Evolutionary conservation across 2,797 vertebrate genomes (phyloP).

Genomic region (Cyprinella venusta): DNA sequence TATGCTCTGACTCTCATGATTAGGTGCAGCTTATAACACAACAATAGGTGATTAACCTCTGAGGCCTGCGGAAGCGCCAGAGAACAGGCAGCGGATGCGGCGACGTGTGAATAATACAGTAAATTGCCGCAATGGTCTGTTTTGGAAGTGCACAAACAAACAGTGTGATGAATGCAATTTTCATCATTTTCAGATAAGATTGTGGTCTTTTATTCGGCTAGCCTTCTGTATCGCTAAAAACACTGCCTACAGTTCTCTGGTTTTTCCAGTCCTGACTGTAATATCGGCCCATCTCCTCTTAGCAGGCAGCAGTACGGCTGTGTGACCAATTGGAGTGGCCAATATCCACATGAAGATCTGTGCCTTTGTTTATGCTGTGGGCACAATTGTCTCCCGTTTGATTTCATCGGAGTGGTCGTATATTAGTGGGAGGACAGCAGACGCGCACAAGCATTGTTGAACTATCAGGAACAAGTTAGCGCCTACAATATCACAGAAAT

Average conservation of each 20-base stretch:
- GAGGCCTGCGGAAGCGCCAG: conserved; percentile 53
- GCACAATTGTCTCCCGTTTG: conserved; percentile 42
- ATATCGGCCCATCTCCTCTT: conserved; percentile 36
- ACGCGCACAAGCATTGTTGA: background rate
- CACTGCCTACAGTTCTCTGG: conserved; percentile 19
- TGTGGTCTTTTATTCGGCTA: conserved; percentile 32
- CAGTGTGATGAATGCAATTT: conserved; percentile 59
- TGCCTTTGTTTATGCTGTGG: conserved; percentile 56
- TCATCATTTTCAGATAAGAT: conserved; percentile 55
- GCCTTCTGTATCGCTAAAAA: conserved; percentile 33
- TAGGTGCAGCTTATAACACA: conserved; percentile 47
- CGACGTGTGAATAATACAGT: conserved; percentile 50
- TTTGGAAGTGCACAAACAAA: conserved; percentile 55
- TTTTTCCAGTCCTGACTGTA: conserved; percentile 29
- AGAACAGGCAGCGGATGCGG: conserved; percentile 45
- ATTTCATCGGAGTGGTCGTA: conserved; percentile 41
- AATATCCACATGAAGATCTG: conserved; percentile 52
- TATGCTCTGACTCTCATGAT: conserved; percentile 51
- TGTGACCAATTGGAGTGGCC: conserved; percentile 53
- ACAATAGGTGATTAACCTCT: conserved; percentile 61
- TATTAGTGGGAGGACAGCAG: conserved; percentile 30
- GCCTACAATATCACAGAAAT: background rate
- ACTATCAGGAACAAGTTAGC: background rate
- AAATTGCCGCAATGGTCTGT: conserved; percentile 56
- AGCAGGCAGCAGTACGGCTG: conserved; percentile 40